These are phyloP conservation scores for Hypolimnas misippus DNA, from an alignment of 2,888 invertebrate genomes.

Conservation along the genomic window DNA sequence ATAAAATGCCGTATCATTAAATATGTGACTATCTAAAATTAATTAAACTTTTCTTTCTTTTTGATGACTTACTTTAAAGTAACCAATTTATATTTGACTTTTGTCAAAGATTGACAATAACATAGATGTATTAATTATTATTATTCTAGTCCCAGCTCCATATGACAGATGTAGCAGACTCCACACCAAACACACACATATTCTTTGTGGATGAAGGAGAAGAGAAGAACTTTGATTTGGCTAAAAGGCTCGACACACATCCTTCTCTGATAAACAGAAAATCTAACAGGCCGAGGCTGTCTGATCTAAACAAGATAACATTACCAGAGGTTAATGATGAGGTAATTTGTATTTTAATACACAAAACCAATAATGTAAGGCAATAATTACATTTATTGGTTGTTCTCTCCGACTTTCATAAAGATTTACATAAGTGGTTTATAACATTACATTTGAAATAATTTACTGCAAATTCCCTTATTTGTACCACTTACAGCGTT, in stretches of 20 bases:
- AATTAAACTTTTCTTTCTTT: too few species aligned
- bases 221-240: conserved; percentile 87
- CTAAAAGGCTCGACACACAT: conserved; percentile 89
- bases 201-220: conserved; percentile 89
- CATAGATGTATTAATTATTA: too few species aligned
- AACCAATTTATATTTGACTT: too few species aligned
- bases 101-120: too few species aligned
- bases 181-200: conserved; percentile 89
- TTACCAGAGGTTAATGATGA: conserved; percentile 85
- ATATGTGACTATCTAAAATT: too few species aligned
- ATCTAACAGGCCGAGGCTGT: conserved; percentile 87
- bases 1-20: too few species aligned
- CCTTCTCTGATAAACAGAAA: conserved; percentile 87
- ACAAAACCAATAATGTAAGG: not conserved
- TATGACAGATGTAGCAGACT: conserved; percentile 89
- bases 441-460: too few species aligned
- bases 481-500: too few species aligned
- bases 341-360: conserved; percentile 51
- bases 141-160: conserved; percentile 92
- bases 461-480: too few species aligned
- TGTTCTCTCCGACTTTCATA: not conserved
- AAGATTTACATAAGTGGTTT: too few species aligned
- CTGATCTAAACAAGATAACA: conserved; percentile 82
- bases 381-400: not conserved
- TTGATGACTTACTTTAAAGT: too few species aligned